Base-by-base conservation (phyloP, 2,888 invertebrate species). In the Philereme vetulata region DNA sequence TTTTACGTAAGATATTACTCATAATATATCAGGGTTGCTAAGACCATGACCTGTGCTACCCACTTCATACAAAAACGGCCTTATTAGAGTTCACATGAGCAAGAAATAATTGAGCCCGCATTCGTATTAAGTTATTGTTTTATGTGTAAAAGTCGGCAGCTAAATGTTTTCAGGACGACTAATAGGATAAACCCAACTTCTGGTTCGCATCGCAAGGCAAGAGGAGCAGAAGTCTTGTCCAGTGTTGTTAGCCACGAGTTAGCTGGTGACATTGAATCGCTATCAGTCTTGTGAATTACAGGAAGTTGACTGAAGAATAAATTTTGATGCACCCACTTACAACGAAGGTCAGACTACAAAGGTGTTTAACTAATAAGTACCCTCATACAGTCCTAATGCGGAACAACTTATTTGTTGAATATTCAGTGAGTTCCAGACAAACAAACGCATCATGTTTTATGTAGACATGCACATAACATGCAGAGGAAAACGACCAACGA, bases 401-500 rank as follows among this genome's bases (percentile, higher is more conserved):
- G 78, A 77, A 77, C 72, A 66, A 66, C 60, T 46, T 63, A 57
- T 70, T 64, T 64, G 72, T 77, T 79, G 74, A 76, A 75, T 77
- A 79, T 78, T 78, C 71, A 76, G 68, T 52, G 67, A 63, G 67
- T 67, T 77, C 72, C 77, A 70, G 69, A 66, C 71, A 66, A 65
- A 68, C 68, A 68, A 60, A 67, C 64, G 73, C 76, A 80, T 81
- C 74, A 80, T 81, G 78, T 80, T 81, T 80, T 75, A 80, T 82
- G 74, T 77, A 80, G 77, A 71, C 70, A 71, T 68, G 71, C 72
- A 7, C 5, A 7, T 35, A 3, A 21, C 21, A 21, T 35, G 80
- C 60, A 78, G 81, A 87, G 89, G 90, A 89, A 88, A 89, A 84
- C 80, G 78, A 77, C 78, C 80, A 74, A 75, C 74, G 82, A 85